phyloP scores from a whole-genome alignment of 1,140 invertebrate genomes.

The Popillia japonica region DNA sequence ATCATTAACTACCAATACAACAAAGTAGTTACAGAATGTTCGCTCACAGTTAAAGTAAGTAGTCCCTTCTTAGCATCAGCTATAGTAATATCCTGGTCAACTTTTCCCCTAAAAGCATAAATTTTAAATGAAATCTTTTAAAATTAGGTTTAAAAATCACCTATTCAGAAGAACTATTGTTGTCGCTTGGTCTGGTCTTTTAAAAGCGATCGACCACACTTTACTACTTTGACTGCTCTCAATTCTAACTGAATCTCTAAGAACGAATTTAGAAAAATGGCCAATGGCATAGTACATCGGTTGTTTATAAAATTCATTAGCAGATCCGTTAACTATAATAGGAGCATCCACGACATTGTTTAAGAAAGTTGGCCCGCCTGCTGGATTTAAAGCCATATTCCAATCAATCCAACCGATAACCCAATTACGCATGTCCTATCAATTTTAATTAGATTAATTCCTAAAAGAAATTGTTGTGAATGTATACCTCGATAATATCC shows the following conservation, averaged over 20 bases:
- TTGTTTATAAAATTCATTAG: conserved; percentile 75
- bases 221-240: conserved; percentile 42
- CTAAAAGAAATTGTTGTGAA: neutral
- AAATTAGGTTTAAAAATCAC: no score
- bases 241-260: conserved; percentile 62
- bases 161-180: conserved; percentile 59
- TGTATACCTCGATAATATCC: conserved; percentile 73
- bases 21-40: conserved; percentile 22
- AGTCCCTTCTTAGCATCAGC: neutral
- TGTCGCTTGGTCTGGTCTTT: conserved; percentile 62
- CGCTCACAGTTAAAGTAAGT: neutral
- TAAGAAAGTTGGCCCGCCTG: conserved; percentile 75
- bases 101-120: neutral
- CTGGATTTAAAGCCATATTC: conserved; percentile 74
- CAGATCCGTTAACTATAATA: conserved; percentile 69
- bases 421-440: conserved; percentile 67
- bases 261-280: conserved; percentile 73
- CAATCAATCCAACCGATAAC: conserved; percentile 76
- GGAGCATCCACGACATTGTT: conserved; percentile 73
- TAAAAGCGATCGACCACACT: conserved; percentile 61
- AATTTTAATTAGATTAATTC: neutral
- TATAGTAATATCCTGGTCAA: conserved; percentile 22
- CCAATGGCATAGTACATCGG: conserved; percentile 75
- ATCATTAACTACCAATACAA: conserved; percentile 37
- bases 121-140: no score